These are phyloP conservation scores for Malacoctenus gilli DNA, from an alignment of 2,797 vertebrate species.

Conservation along the genomic window DNA sequence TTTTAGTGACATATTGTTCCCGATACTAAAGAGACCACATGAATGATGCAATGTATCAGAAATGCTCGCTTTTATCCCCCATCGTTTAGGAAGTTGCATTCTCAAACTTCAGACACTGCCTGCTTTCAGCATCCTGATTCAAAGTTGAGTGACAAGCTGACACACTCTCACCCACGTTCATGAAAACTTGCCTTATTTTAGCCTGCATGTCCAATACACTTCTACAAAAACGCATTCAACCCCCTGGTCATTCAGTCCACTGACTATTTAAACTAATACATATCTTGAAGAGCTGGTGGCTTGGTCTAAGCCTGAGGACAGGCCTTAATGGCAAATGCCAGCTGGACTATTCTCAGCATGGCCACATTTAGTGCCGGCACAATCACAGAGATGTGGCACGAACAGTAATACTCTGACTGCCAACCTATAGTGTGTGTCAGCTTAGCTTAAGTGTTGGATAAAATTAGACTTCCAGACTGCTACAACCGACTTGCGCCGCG, in stretches of 20 bases:
- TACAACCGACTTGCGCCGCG: not conserved
- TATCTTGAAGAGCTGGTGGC: conserved; percentile 43
- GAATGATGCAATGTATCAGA: no score
- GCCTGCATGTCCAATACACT: no score
- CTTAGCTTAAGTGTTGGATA: not conserved
- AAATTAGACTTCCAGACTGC: not conserved
- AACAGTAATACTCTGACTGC: conserved; percentile 21
- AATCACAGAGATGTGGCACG: conserved; percentile 60
- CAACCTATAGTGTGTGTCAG: conserved; percentile 11
- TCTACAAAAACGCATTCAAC: no score
- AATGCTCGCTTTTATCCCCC: no score
- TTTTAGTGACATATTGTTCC: no score
- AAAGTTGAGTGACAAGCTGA: no score
- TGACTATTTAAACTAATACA: conserved; percentile 39
- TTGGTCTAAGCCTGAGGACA: conserved; percentile 56
- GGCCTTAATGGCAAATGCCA: conserved; percentile 71
- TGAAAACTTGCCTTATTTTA: no score
- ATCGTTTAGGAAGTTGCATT: no score
- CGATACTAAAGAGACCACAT: no score
- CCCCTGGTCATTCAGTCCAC: not conserved
- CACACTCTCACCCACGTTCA: no score
- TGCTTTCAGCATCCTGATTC: no score
- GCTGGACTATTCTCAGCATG: conserved; percentile 79
- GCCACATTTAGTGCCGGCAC: conserved; percentile 76
- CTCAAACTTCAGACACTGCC: no score